phyloP scores from a whole-genome alignment of 2,113 vertebrate species.

The Tupaia tana region DNA sequence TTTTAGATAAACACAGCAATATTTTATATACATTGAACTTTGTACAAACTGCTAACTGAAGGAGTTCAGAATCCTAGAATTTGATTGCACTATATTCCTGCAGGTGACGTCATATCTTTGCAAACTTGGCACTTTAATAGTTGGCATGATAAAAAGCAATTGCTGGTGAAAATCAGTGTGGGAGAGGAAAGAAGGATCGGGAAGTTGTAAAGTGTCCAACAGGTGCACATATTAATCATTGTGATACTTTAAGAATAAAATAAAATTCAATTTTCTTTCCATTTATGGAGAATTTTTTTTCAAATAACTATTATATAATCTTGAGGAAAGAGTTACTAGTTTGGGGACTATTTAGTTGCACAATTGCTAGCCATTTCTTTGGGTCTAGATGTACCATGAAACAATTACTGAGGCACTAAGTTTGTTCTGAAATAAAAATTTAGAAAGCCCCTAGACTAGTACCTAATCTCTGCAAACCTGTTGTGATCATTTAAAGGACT shows the following conservation, averaged over 20 bases:
- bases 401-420: not conserved
- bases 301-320: not conserved
- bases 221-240: not conserved
- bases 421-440: not conserved
- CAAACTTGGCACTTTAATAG: not conserved
- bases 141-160: not conserved
- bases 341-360: not conserved
- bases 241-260: constrained; percentile 12
- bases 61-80: not conserved
- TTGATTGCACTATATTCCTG: not conserved
- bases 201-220: not conserved
- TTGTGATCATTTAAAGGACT: not conserved
- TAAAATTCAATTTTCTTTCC: not conserved
- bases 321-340: not conserved
- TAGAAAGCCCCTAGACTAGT: not conserved
- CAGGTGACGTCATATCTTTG: not conserved
- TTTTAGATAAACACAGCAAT: not conserved
- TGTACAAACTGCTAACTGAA: not conserved
- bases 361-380: not conserved
- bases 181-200: not conserved
- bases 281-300: not conserved
- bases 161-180: not conserved
- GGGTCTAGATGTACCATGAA: not conserved
- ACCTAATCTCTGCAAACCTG: not conserved
- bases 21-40: not conserved